These are phyloP conservation scores for Eleginops maclovinus DNA, from an alignment of 2,113 vertebrate species.

Conservation along the genomic window DNA sequence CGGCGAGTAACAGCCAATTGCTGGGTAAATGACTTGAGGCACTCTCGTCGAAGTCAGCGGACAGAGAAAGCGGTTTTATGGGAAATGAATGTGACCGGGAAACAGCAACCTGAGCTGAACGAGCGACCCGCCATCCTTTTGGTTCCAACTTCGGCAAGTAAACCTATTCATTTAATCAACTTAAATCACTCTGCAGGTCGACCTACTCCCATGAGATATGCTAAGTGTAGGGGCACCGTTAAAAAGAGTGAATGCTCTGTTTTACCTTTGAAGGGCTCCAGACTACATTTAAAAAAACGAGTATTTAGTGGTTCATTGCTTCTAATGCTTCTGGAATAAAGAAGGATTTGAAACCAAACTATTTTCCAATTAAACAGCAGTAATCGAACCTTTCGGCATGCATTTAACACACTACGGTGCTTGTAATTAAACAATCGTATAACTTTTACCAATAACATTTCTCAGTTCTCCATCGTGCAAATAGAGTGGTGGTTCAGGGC, in stretches of 20 bases:
- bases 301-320: background rate
- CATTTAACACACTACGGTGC: accelerated
- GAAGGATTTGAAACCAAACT: background rate
- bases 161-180: background rate
- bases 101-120: slow-evolving; percentile 83
- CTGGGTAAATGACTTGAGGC: slow-evolving; percentile 81
- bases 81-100: slow-evolving; percentile 91
- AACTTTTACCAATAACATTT: slow-evolving; percentile 39
- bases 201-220: background rate
- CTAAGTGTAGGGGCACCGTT: background rate
- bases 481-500: background rate
- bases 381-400: background rate
- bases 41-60: slow-evolving; percentile 79
- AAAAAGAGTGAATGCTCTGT: background rate
- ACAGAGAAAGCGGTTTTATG: slow-evolving; percentile 79
- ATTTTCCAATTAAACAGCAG: accelerated
- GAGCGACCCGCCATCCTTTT: slow-evolving; percentile 88
- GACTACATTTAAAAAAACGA: slow-evolving; percentile 1
- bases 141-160: slow-evolving; percentile 90
- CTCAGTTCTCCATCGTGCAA: background rate
- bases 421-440: background rate
- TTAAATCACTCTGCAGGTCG: background rate
- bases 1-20: slow-evolving; percentile 42
- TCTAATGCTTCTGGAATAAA: accelerated
- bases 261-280: background rate